Evolutionary conservation across 2,113 vertebrate species (phyloP).

Genomic region (Oryzias woworae): DNA sequence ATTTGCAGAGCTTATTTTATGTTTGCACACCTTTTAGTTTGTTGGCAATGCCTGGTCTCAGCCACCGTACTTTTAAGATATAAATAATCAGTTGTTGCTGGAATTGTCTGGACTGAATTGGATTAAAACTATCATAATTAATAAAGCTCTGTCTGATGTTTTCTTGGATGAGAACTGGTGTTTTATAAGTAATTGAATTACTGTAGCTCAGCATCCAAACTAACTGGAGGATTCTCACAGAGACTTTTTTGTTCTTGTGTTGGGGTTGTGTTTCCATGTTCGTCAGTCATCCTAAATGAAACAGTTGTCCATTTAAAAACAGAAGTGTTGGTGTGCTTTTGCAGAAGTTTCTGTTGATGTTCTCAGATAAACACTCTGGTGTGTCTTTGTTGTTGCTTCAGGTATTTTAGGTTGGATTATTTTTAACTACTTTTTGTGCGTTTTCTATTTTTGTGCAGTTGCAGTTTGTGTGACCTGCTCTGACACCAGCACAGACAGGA

Average conservation of each 20-base stretch:
- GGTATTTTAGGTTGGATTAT: conserved; percentile 18
- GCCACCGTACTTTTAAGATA: no score
- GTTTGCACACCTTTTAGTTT: no score
- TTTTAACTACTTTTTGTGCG: conserved; percentile 22
- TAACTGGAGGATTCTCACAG: neutral
- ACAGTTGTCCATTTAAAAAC: neutral
- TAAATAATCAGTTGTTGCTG: no score
- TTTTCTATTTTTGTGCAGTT: conserved; percentile 42
- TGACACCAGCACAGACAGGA: neutral
- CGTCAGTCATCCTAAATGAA: neutral
- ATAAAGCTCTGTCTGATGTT: no score
- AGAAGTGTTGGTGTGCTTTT: neutral
- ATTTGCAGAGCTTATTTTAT: no score
- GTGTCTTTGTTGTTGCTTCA: conserved; percentile 3
- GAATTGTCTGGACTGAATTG: no score
- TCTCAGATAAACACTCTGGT: neutral
- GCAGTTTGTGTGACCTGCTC: neutral
- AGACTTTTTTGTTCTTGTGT: neutral
- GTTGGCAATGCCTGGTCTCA: no score
- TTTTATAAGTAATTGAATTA: neutral
- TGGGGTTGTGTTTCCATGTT: neutral
- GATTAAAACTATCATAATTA: no score
- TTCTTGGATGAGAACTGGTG: no score
- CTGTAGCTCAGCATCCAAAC: neutral
- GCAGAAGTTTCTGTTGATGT: no score